Conservation (phyloP, 2,888 invertebrate species). For the Caenorhabditis parvicauda region DNA sequence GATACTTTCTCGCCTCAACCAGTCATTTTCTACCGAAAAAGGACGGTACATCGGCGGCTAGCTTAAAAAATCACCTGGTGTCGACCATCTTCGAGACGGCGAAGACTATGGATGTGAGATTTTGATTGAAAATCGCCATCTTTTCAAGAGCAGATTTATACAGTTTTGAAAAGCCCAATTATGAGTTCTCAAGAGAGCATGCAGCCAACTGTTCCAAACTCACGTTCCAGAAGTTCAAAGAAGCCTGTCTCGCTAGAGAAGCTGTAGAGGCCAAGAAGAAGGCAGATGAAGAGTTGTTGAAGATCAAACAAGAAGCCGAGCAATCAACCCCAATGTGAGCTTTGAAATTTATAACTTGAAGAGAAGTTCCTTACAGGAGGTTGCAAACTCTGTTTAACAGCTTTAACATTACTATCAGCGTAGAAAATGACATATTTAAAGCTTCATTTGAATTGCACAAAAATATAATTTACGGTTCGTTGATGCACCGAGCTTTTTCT, state of each 20-base stretch:
- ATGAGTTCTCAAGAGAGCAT: not conserved
- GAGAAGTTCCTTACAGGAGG: too few relatives aligned
- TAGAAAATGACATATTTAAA: too few relatives aligned
- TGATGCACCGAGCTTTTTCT: too few relatives aligned
- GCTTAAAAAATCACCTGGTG: conserved; percentile 31
- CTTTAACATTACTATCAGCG: too few relatives aligned
- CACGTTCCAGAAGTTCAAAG: conserved; percentile 21
- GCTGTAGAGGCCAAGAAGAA: conserved; percentile 29
- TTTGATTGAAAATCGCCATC: not conserved
- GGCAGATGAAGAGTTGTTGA: conserved; percentile 23
- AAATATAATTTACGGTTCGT: too few relatives aligned
- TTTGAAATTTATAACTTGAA: too few relatives aligned
- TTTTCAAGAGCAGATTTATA: not conserved
- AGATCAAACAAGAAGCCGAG: too few relatives aligned
- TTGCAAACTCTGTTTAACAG: too few relatives aligned
- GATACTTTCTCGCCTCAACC: conserved; percentile 37
- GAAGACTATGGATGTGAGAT: conserved; percentile 25
- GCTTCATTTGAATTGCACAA: too few relatives aligned
- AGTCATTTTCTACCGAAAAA: conserved; percentile 27
- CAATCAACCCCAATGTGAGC: too few relatives aligned
- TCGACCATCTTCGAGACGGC: conserved; percentile 35
- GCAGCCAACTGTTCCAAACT: not conserved
- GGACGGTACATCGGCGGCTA: conserved; percentile 8
- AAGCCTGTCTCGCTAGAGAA: conserved; percentile 17
- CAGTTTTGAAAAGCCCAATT: not conserved